Percentiles rank a stretch among this genome's conserved stretches.
These are phyloP conservation scores for Mormyrus lacerda DNA, from an alignment of 2,113 vertebrate genomes.

Conservation along the genomic window DNA sequence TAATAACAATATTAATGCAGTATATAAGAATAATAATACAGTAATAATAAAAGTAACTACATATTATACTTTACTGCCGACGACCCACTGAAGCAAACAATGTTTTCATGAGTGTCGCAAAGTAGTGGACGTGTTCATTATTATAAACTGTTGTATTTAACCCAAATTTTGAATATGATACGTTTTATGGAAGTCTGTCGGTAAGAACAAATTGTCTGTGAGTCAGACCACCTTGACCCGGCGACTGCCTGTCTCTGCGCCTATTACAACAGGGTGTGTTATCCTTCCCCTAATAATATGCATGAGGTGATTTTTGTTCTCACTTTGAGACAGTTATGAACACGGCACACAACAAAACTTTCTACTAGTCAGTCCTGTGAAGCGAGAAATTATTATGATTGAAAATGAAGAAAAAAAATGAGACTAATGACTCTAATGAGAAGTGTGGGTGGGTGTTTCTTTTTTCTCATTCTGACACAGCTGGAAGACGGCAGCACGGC, in stretches of 20 bases:
- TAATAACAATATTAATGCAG: not conserved
- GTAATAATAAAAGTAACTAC: not conserved
- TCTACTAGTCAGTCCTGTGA: not conserved
- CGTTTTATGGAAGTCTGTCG: not conserved
- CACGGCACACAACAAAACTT: not conserved
- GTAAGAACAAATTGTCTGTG: not conserved
- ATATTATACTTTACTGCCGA: not conserved
- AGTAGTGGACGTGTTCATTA: not conserved
- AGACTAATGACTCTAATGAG: not conserved
- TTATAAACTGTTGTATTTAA: not conserved
- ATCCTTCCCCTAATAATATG: not conserved
- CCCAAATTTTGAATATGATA: not conserved
- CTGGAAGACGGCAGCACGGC: not conserved
- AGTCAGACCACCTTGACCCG: not conserved
- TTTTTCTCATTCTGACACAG: not conserved
- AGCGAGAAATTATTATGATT: conserved; percentile 2
- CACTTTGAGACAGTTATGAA: not conserved
- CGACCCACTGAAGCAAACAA: not conserved
- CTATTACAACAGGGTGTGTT: not conserved
- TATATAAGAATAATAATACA: not conserved
- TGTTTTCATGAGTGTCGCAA: not conserved
- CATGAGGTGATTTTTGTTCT: not conserved
- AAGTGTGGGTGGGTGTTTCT: not conserved
- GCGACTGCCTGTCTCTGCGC: not conserved
- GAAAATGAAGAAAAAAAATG: not conserved